These are phyloP conservation scores for Siniperca chuatsi DNA, from an alignment of 2,113 vertebrate species.

Conservation along the genomic window DNA sequence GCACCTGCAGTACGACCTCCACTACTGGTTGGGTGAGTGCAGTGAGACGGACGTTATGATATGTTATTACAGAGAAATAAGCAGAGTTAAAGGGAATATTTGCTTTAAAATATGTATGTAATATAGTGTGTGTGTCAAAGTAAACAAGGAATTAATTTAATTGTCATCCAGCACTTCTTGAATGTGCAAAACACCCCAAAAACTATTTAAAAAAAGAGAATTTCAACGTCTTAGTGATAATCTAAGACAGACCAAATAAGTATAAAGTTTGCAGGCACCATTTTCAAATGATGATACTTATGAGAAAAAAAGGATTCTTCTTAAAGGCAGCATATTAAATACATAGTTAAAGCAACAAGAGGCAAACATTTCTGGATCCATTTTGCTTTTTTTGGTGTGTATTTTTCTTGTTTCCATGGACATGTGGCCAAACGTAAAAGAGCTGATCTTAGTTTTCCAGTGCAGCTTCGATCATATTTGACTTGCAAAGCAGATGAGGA, in stretches of 20 bases:
- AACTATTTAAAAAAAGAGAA: neutral
- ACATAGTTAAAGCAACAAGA: neutral
- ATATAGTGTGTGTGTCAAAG: neutral
- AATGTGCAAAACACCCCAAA: neutral
- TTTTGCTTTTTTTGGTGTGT: neutral
- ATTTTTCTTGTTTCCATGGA: slow-evolving; percentile 31
- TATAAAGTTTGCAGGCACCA: neutral
- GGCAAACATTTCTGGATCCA: neutral
- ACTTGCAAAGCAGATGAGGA: slow-evolving; percentile 12
- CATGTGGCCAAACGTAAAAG: neutral
- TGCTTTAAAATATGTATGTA: neutral
- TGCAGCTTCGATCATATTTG: neutral
- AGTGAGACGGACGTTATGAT: neutral
- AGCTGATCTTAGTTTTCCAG: slow-evolving; percentile 21
- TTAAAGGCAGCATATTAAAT: neutral
- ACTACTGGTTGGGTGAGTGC: slow-evolving; percentile 95
- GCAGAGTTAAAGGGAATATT: neutral
- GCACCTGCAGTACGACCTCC: slow-evolving; percentile 94
- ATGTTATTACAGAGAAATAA: neutral
- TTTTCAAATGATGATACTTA: neutral
- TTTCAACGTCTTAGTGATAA: neutral
- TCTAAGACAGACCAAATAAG: neutral
- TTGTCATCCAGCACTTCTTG: neutral
- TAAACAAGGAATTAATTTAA: neutral
- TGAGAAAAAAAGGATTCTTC: neutral